Base-by-base conservation (phyloP, 35 echinoderm and acorn worm species). In the Apostichopus californicus region DNA sequence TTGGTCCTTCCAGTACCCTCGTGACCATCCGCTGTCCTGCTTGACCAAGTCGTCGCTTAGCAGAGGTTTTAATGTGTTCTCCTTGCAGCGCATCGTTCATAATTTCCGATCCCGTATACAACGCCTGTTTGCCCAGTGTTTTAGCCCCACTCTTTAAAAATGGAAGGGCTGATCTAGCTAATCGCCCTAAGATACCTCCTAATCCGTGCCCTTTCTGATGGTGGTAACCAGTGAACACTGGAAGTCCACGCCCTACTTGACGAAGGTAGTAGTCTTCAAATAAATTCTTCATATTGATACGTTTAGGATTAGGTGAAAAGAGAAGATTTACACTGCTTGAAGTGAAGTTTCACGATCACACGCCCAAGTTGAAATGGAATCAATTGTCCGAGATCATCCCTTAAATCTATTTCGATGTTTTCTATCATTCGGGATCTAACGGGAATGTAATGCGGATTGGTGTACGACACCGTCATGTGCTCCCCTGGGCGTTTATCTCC, bases 331-430 rank as follows among this genome's bases (percentile, higher is more conserved):
- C 26, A 1, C 26, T 28, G 26, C 26, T 28, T 28, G 26, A 28
- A 28, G 26, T 28, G 26, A 28, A 28, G 26, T 28, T 28, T 28
- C 26, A 28, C 26, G 26, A 28, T 72, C 24, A 94, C 93, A 23
- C 66, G 79, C 24, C 93, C 93, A 17, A 24, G 11, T 91, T 94
- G 87, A 91, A 94, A 94, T 91, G 86, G 75, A 68, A 90, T 75
- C 11, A 71, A 77, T 77, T 93, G 68, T 26, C 26, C 26, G 26
- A 28, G 26, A 28, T 28, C 26, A 28, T 28, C 26, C 26, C 26
- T 28, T 28, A 28, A 28, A 28, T 28, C 26, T 28, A 28, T 28
- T 28, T 28, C 0, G 26, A 28, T 28, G 26, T 28, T 28, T 28
- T 28, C 26, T 28, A 28, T 28, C 26, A 28, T 28, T 28, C 26